These are phyloP conservation scores for Zaprionus capensis DNA, from an alignment of 1,140 invertebrate genomes.

Conservation along the genomic window DNA sequence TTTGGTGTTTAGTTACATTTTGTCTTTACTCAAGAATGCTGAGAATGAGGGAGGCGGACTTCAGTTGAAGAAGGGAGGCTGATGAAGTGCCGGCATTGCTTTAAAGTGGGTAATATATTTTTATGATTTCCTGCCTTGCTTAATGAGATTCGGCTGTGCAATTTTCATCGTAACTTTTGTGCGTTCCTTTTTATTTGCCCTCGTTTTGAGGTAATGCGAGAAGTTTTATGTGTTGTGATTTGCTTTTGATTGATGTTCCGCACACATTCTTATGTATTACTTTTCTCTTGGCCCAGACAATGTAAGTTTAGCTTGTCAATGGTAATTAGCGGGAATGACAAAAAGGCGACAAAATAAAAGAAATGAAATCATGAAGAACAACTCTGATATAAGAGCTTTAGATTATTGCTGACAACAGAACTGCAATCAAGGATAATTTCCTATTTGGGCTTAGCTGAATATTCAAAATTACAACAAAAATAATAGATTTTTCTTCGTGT, in stretches of 20 bases:
- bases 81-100: constrained; percentile 73
- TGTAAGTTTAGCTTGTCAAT: constrained; percentile 5
- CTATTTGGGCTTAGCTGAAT: neutral
- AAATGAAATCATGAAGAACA: no score
- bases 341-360: neutral
- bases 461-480: neutral
- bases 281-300: constrained; percentile 28
- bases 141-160: constrained; percentile 65
- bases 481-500: neutral
- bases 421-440: no score
- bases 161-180: constrained; percentile 52
- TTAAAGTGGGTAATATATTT: constrained; percentile 80
- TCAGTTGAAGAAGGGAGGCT: constrained; percentile 12
- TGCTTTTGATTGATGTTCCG: constrained; percentile 67
- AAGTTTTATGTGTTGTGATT: constrained; percentile 78
- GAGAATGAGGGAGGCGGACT: neutral
- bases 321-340: constrained; percentile 47
- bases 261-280: constrained; percentile 12
- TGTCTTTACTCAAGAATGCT: constrained; percentile 40
- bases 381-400: no score
- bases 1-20: constrained; percentile 76
- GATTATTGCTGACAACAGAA: no score
- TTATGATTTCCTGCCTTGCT: constrained; percentile 60
- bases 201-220: constrained; percentile 74
- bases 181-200: constrained; percentile 61